Conservation (phyloP, 1,140 invertebrate genomes). For the Drosophila takahashii region DNA sequence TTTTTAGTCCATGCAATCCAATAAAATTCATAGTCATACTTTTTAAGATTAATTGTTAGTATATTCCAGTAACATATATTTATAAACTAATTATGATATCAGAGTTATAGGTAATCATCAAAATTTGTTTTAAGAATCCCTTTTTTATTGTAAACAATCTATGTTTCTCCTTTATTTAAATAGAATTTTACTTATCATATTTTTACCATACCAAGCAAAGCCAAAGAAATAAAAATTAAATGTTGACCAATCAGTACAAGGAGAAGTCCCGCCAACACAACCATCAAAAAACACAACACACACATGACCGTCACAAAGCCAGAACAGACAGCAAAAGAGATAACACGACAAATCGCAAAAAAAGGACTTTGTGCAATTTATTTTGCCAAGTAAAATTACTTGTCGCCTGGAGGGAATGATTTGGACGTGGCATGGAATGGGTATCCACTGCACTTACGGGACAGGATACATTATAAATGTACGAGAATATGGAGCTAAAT, state of each 20-base stretch:
- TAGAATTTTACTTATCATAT: background rate
- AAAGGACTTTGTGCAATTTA: conserved; percentile 78
- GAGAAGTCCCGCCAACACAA: conserved; percentile 18
- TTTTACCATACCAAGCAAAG: background rate
- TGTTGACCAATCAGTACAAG: conserved; percentile 66
- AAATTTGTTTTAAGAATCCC: too few species aligned
- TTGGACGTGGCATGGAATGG: conserved; percentile 20
- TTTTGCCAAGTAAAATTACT: conserved; percentile 82
- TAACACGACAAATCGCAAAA: conserved; percentile 37
- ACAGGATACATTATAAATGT: conserved; percentile 4
- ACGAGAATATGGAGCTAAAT: too few species aligned
- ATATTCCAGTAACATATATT: too few species aligned
- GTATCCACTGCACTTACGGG: conserved; percentile 21
- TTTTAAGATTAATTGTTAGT: too few species aligned
- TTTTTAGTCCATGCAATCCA: too few species aligned
- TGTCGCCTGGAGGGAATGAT: conserved; percentile 71
- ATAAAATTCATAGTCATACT: too few species aligned
- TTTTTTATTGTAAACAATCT: too few species aligned
- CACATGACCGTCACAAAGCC: conserved; percentile 43
- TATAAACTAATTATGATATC: too few species aligned
- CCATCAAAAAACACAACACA: conserved; percentile 8
- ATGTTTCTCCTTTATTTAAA: too few species aligned
- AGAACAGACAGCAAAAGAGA: conserved; percentile 43
- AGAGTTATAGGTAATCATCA: too few species aligned
- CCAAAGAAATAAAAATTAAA: conserved; percentile 59